Evolutionary conservation across 2,888 invertebrate species (phyloP).

Genomic region (Hoplodrina ambigua): DNA sequence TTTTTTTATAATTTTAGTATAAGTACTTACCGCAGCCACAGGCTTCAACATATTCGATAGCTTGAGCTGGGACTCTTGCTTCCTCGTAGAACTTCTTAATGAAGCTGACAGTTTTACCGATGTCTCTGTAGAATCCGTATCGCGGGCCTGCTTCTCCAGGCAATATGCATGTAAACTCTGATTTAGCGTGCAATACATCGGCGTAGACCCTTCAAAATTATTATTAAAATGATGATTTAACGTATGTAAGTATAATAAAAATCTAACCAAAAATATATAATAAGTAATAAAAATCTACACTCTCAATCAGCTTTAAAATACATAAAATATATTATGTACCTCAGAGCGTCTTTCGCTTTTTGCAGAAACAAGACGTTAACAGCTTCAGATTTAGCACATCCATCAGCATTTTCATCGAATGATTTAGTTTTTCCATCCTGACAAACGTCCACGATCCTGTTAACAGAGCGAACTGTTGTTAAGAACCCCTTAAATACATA

Average conservation of each 20-base stretch:
- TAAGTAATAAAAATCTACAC: too few species aligned
- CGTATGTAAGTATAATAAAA: too few species aligned
- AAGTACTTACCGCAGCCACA: conserved; percentile 92
- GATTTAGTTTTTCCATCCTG: conserved; percentile 95
- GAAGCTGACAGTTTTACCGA: conserved; percentile 83
- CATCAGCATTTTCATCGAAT: conserved; percentile 95
- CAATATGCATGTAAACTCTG: conserved; percentile 84
- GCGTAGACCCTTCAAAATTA: conserved; percentile 89
- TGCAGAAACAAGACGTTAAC: conserved; percentile 83
- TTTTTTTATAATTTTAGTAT: too few species aligned
- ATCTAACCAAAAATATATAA: too few species aligned
- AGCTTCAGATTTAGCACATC: conserved; percentile 94
- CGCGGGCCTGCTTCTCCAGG: conserved; percentile 72
- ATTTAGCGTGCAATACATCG: conserved; percentile 93
- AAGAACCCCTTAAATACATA: too few species aligned
- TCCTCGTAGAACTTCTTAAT: conserved; percentile 91
- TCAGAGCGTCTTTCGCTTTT: conserved; percentile 52
- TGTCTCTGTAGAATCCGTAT: conserved; percentile 90
- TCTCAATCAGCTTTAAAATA: too few species aligned
- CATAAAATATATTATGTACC: conserved; percentile 6
- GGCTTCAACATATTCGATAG: conserved; percentile 95
- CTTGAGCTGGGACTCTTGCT: conserved; percentile 91
- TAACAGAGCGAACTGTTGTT: conserved; percentile 6
- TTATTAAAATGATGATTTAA: too few species aligned
- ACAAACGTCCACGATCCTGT: conserved; percentile 88